phyloP scores from a whole-genome alignment of 2,888 invertebrate genomes.

The Aporophyla nigra region DNA sequence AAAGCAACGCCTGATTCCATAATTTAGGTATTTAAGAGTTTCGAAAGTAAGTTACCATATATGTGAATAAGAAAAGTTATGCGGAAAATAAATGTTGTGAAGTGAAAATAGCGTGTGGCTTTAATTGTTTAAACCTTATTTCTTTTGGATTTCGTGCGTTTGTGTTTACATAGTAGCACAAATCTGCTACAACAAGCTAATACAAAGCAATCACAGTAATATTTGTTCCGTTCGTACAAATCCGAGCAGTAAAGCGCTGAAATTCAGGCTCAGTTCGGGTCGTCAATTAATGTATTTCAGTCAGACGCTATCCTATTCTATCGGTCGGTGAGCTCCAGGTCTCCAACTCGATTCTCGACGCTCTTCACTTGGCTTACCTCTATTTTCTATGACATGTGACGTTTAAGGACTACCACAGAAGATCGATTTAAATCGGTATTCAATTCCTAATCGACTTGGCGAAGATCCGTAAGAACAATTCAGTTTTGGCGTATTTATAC shows the following conservation, averaged over 20 bases:
- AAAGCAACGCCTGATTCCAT: too few relatives aligned
- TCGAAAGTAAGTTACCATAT: too few relatives aligned
- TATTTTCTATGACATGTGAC: neutral
- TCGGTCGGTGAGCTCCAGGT: neutral
- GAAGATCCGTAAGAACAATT: too few relatives aligned
- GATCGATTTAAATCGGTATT: neutral
- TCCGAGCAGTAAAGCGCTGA: neutral
- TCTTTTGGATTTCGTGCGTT: neutral
- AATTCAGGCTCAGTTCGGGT: conserved; percentile 8
- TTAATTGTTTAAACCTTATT: neutral
- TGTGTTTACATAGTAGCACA: neutral
- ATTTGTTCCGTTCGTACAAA: neutral
- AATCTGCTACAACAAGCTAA: neutral
- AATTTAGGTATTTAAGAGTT: neutral
- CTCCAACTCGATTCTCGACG: conserved; percentile 8
- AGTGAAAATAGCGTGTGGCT: neutral
- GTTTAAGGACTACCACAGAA: neutral
- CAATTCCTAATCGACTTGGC: neutral
- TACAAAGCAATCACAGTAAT: neutral
- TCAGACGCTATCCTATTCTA: conserved; percentile 5
- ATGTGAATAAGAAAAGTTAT: neutral
- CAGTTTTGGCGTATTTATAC: neutral
- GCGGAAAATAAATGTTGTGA: neutral
- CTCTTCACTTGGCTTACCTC: conserved; percentile 1
- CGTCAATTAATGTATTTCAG: conserved; percentile 9